Evolutionary conservation across 2,797 vertebrate genomes (phyloP), one percentile per base, ranked within the genome.

Genomic region (Tenualosa ilisha): DNA sequence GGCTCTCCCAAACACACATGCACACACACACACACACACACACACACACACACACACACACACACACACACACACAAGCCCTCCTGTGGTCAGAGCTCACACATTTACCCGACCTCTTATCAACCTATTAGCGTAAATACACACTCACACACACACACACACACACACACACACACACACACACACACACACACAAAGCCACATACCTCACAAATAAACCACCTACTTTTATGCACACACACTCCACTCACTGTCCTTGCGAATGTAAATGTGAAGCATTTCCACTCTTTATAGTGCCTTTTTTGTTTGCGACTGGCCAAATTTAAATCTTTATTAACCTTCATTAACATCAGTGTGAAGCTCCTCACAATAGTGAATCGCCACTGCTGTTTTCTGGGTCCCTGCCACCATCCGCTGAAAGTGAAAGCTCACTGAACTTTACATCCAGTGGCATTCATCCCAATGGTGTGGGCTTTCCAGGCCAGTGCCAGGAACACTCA

Each of bases 51-150:
- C 68, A 31, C 24, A 22, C 20, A 59, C 83, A 86, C 83, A 75
- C 68, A 46, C 46, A 46, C 3, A 1, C 46, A 46, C 46, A 46
- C 4, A 4, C 68, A 20, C 40, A 53, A 54, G 50, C 84, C 87
- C 86, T 83, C 84, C 85, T 59, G 63, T 81, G 56, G 88, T 54
- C 50, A 83, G 59, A 11, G 72, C 40, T 75, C 72, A 81, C 84
- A 81, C 84, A 59, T 85, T 85, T 82, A 81, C 83, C 84, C 82
- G 54, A 79, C 84, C 84, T 82, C 24, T 17, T 31, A 40, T 43
- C 68, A 75, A 75, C 31, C 31, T 72, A 72, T 72, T 12, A 72
- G 51, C 68, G 81, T 81, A 51, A 65, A 68, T 72, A 63, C 85
- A 89, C 84, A 88, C 85, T 88, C 82, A 82, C 13, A 37, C 31